Evolutionary conservation across 2,113 vertebrate species (phyloP), one percentile per base, ranked within the genome.

Genomic region (Nannospalax galili): DNA sequence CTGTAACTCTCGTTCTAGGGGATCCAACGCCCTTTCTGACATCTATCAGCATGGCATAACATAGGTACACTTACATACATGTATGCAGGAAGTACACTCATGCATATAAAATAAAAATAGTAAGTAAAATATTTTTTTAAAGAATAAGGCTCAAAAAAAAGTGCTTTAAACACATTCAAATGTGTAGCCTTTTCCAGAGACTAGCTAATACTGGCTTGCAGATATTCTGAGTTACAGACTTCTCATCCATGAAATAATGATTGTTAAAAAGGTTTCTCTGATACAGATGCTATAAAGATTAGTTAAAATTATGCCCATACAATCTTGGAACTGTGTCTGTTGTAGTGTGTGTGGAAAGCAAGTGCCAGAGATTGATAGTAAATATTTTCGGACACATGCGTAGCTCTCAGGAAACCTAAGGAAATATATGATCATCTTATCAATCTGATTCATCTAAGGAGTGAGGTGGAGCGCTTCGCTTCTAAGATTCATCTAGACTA

Each of bases 181-280:
- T 45, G 4, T 10, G 22, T 78, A 28, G 42, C 40, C 1, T 95
- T 86, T 96, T 75, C 26, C 7, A 80, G 42, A 14, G 75, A 26
- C 90, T 77, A 24, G 8, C 64, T 92, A 87, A 80, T n/a, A 65
- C 11, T 81, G 42, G 32, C 20, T 86, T 22, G 75, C 80, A 88
- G 58, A 20, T 93, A 37, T 80, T 28, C 35, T 87, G 26, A 52
- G 32, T 20, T 15, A 20, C 4, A 30, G 9, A 42, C 73, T 82
- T 91, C 7, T 26, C n/a, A 95, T 81, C 7, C 42, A 70, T 74
- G 89, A 91, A 89, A 72, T 90, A 92, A 73, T 35, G 10, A n/a
- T n/a, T 16, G n/a, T n/a, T n/a, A 70, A 48, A 35, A 24, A 35
- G 24, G 15, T 52, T 72, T 89, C 15, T 92, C 8, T 84, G 16